These are phyloP conservation scores for Glyphotaelius pellucidus DNA, from an alignment of 2,888 invertebrate species.

Conservation along the genomic window DNA sequence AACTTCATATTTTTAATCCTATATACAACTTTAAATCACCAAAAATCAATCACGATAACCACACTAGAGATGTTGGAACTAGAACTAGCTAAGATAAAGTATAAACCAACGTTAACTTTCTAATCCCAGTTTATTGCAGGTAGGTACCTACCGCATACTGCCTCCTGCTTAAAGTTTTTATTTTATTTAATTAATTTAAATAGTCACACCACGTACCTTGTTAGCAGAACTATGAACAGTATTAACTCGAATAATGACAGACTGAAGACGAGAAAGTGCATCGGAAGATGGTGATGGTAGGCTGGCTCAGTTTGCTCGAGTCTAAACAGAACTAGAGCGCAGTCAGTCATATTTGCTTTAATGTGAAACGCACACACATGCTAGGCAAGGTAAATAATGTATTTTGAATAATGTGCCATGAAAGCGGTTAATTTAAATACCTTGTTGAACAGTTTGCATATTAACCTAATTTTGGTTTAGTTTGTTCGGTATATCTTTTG, in stretches of 20 bases:
- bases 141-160: too few relatives aligned
- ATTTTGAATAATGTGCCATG: background rate
- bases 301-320: background rate
- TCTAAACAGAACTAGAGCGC: background rate
- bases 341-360: background rate
- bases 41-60: too few relatives aligned
- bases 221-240: background rate
- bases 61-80: too few relatives aligned
- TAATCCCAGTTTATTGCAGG: too few relatives aligned
- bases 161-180: too few relatives aligned
- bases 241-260: background rate
- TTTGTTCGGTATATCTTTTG: background rate
- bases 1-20: too few relatives aligned
- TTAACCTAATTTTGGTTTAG: background rate
- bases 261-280: background rate
- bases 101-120: too few relatives aligned
- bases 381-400: background rate
- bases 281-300: background rate
- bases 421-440: background rate
- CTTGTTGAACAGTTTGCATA: background rate
- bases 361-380: background rate
- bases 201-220: background rate
- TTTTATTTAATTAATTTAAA: too few relatives aligned
- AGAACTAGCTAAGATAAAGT: too few relatives aligned
- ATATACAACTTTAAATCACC: too few relatives aligned